Base-by-base conservation (phyloP, 2,113 vertebrate species). In the Calidris pugnax region DNA sequence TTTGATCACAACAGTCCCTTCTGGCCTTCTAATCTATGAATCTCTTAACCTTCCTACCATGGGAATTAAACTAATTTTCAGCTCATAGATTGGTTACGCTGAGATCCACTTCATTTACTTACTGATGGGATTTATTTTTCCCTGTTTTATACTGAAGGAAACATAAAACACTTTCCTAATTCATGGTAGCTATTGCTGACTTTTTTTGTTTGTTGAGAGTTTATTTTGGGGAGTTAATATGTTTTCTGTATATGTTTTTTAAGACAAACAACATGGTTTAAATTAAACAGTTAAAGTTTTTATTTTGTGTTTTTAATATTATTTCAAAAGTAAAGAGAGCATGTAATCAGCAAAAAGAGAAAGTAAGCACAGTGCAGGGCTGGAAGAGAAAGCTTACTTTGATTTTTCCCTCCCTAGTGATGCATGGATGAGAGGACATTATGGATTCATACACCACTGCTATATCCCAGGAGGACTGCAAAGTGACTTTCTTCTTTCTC, bases 41-140 rank as follows among this genome's bases (percentile, higher is more conserved):
- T 95, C 95, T 95, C 71, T 91, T 95, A 95, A 95, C 94, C 71
- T 97, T 94, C 81, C 26, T 79, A 80, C 51, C 94, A 80, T 56
- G 92, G 90, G 96, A 96, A 95, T 97, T 95, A 85, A 96, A 97
- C 86, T 93, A 96, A 96, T 97, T 95, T 96, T 97, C 95, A 93
- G 66, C 74, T 97, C 94, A 76, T 92, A 95, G 96, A 94, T 95
- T 95, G 93, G 95, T 97, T 96, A 96, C 56, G 63, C 94, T 96
- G 95, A 97, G 97, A 97, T 97, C 96, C 97, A 97, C 96, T 96
- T 97, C 94, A 97, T 97, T 97, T 97, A 96, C 94, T 96, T 95
- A 94, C 84, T 97, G 89, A 97, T 97, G 94, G 93, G 89, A 94
- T 96, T 97, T 97, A 95, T 97, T 97, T 96, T 97, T 91, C 91